Percentiles rank a stretch among this genome's conserved stretches.
Conservation (phyloP, 1,140 invertebrate species). For the Formica exsecta region DNA sequence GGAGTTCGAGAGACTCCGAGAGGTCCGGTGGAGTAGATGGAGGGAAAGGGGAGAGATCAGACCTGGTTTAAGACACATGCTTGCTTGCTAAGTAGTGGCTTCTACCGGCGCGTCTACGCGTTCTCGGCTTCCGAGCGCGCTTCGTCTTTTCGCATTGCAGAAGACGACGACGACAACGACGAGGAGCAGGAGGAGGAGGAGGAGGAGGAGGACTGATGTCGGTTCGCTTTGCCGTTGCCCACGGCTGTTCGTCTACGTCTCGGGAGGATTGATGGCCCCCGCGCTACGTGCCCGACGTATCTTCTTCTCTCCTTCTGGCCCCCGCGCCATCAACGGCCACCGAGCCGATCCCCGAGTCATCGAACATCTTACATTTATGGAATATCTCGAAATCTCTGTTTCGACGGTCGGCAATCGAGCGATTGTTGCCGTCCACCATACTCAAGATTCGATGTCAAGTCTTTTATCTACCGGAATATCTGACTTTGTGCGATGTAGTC, state of each 20-base stretch:
- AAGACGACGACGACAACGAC: slow-evolving; percentile 69
- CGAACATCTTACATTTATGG: slow-evolving; percentile 82
- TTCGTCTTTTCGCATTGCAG: slow-evolving; percentile 72
- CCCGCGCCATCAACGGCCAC: slow-evolving; percentile 55
- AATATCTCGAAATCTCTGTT: slow-evolving; percentile 83
- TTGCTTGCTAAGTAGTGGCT: slow-evolving; percentile 78
- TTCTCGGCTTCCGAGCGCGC: slow-evolving; percentile 67
- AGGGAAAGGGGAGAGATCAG: slow-evolving; percentile 14
- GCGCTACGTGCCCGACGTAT: slow-evolving; percentile 68
- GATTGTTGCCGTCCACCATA: slow-evolving; percentile 69
- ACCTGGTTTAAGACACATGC: slow-evolving; percentile 76
- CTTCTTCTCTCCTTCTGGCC: slow-evolving; percentile 50
- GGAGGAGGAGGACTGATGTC: slow-evolving; percentile 77
- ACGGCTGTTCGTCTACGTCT: slow-evolving; percentile 84
- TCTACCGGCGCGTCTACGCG: slow-evolving; percentile 75
- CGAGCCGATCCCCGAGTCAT: slow-evolving; percentile 63
- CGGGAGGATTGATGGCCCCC: slow-evolving; percentile 81
- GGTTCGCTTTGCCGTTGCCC: slow-evolving; percentile 81
- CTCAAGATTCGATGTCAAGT: slow-evolving; percentile 53
- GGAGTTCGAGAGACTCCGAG: slow-evolving; percentile 42
- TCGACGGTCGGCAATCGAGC: slow-evolving; percentile 68
- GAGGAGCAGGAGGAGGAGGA: slow-evolving; percentile 64
- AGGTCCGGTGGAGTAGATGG: neutral
- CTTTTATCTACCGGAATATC: slow-evolving; percentile 65
- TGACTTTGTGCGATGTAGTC: slow-evolving; percentile 1